A percentile compares a stretch with the other conserved stretches of the same genome.
Evolutionary conservation across 2,888 invertebrate species (phyloP).

Genomic region (Eutolmus rufibarbis): DNA sequence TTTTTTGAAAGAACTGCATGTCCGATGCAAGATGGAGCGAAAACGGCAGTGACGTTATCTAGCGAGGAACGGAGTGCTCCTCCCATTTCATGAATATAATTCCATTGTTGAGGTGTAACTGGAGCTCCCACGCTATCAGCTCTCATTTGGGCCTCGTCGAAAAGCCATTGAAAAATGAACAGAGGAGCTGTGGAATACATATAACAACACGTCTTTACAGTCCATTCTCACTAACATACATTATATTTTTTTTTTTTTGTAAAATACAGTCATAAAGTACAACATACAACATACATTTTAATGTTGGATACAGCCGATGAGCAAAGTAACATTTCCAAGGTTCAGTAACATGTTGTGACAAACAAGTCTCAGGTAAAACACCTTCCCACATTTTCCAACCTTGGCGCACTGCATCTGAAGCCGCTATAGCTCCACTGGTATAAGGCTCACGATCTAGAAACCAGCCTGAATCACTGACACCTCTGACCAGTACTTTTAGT

Average conservation of each 20-base stretch:
- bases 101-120: constrained; percentile 89
- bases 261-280: background rate
- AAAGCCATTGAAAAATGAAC: constrained; percentile 94
- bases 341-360: constrained; percentile 72
- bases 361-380: constrained; percentile 79
- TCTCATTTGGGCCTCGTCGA: constrained; percentile 93
- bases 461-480: constrained; percentile 94
- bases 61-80: constrained; percentile 82
- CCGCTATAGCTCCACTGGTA: constrained; percentile 69
- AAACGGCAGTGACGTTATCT: constrained; percentile 84
- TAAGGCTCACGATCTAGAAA: constrained; percentile 87
- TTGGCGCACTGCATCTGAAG: constrained; percentile 72
- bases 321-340: constrained; percentile 95
- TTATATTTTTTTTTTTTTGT: constrained; percentile 4
- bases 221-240: background rate
- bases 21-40: constrained; percentile 92
- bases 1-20: constrained; percentile 87
- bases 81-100: constrained; percentile 90
- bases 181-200: constrained; percentile 70
- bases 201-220: background rate
- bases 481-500: constrained; percentile 75
- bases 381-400: constrained; percentile 84
- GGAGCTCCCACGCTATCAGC: constrained; percentile 92
- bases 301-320: constrained; percentile 83
- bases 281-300: constrained; percentile 71